phyloP scores from a whole-genome alignment of 2,797 vertebrate genomes.

The Spea hammondii region DNA sequence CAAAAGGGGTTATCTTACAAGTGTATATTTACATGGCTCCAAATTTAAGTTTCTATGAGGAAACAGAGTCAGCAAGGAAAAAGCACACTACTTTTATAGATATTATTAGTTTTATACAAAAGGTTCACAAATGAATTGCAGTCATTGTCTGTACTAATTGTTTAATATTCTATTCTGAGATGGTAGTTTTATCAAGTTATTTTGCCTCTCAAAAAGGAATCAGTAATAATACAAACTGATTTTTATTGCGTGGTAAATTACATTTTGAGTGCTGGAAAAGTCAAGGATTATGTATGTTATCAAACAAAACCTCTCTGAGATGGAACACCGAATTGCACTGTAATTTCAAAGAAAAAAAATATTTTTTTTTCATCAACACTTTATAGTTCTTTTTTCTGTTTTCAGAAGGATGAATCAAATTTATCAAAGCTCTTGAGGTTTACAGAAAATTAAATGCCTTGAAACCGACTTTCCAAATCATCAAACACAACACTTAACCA shows the following conservation, averaged over 20 bases:
- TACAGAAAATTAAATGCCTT: conserved; percentile 8
- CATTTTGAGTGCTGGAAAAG: conserved; percentile 25
- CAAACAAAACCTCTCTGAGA: conserved; percentile 22
- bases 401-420: conserved; percentile 15
- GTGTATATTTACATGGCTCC: no score
- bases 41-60: no score
- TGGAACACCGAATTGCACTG: neutral
- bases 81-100: no score
- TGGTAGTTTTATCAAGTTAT: conserved; percentile 9
- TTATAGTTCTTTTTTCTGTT: conserved; percentile 23
- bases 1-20: no score
- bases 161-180: conserved; percentile 20
- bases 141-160: conserved; percentile 6
- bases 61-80: no score
- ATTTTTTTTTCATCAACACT: neutral
- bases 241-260: conserved; percentile 41
- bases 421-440: conserved; percentile 13
- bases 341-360: conserved; percentile 20
- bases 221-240: conserved; percentile 5
- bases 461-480: neutral
- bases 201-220: conserved; percentile 29
- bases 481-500: neutral
- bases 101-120: no score
- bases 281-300: conserved; percentile 20
- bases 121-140: conserved; percentile 6